A percentile compares a stretch with the other conserved stretches of the same genome.
phyloP scores from a whole-genome alignment of 1,140 invertebrate genomes.

The Megalopta genalis region DNA sequence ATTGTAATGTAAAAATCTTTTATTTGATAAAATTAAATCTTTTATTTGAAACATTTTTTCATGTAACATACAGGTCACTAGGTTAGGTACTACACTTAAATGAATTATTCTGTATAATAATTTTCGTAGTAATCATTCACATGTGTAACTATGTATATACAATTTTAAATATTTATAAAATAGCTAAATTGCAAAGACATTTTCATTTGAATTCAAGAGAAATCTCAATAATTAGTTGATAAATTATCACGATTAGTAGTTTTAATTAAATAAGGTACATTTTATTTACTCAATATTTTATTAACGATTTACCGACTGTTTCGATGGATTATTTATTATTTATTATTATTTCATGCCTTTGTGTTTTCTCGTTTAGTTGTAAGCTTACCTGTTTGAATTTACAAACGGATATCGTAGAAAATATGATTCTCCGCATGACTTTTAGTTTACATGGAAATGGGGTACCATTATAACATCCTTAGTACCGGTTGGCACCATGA shows the following conservation, averaged over 20 bases:
- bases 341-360: neutral
- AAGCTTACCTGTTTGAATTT: neutral
- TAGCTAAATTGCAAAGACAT: neutral
- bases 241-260: neutral
- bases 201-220: neutral
- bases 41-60: too few relatives aligned
- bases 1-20: too few relatives aligned
- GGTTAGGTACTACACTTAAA: too few relatives aligned
- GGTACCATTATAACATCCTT: conserved; percentile 3
- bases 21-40: too few relatives aligned
- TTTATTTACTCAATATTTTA: too few relatives aligned
- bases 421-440: conserved; percentile 16
- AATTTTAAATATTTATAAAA: neutral
- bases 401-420: neutral
- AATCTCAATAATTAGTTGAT: too few relatives aligned
- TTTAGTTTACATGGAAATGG: conserved; percentile 11
- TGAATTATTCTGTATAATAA: too few relatives aligned
- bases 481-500: conserved; percentile 9
- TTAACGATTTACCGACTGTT: too few relatives aligned
- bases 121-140: neutral
- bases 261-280: neutral
- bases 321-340: too few relatives aligned
- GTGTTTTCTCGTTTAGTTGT: neutral
- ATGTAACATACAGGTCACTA: too few relatives aligned
- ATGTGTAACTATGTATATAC: neutral